Percentiles rank a stretch among this genome's conserved stretches.
These are phyloP conservation scores for Drosophila neotestacea DNA, from an alignment of 2,888 invertebrate species.

Conservation along the genomic window DNA sequence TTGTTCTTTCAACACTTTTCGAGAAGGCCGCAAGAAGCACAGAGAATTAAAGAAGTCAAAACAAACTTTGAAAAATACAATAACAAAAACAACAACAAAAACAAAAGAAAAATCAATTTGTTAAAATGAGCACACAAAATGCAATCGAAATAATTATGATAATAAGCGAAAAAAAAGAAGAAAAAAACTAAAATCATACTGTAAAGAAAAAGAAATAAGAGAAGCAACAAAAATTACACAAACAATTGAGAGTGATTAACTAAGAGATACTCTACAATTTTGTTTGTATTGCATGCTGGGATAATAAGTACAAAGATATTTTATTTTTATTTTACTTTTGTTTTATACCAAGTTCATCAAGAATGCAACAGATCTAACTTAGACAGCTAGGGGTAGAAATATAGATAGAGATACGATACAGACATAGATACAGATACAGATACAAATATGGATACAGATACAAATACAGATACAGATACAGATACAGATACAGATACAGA, in stretches of 20 bases:
- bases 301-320: too few species aligned
- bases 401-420: not conserved
- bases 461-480: not conserved
- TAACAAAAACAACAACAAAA: conserved; percentile 6
- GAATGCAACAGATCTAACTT: not conserved
- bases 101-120: conserved; percentile 41
- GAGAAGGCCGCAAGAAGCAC: conserved; percentile 36
- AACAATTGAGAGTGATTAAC: not conserved
- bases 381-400: not conserved
- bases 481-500: not conserved
- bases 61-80: not conserved
- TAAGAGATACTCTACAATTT: not conserved
- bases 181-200: conserved; percentile 4
- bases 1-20: conserved; percentile 47
- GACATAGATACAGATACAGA: not conserved
- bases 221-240: conserved; percentile 4
- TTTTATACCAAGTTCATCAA: not conserved
- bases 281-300: not conserved
- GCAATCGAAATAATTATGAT: conserved; percentile 57
- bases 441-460: not conserved
- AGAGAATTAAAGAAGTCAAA: conserved; percentile 33
- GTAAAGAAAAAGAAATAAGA: not conserved
- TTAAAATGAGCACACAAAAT: conserved; percentile 54
- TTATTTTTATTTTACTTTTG: too few species aligned
- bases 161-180: conserved; percentile 31